Evolutionary conservation across 2,888 invertebrate species (phyloP).

Genomic region (Mimachlamys varia): DNA sequence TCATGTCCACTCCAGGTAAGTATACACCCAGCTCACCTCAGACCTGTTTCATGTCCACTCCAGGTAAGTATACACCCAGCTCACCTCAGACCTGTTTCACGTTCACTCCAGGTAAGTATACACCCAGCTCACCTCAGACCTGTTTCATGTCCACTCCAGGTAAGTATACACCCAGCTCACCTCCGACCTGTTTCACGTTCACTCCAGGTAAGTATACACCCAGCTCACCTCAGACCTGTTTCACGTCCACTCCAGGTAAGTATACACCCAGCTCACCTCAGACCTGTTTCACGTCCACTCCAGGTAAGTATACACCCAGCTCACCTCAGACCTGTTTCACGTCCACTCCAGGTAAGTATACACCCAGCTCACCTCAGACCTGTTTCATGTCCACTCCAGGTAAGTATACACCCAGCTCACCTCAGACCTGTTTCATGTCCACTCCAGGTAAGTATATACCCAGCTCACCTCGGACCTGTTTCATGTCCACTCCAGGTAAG

Average conservation of each 20-base stretch:
- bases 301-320: conserved; percentile 52
- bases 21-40: conserved; percentile 63
- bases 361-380: not conserved
- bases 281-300: not conserved
- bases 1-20: not conserved
- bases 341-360: conserved; percentile 59
- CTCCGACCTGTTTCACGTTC: not conserved
- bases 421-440: too few species aligned
- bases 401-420: too few species aligned
- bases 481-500: conserved; percentile 63
- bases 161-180: not conserved
- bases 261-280: not conserved
- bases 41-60: conserved; percentile 67
- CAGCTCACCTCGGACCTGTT: conserved; percentile 59
- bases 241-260: conserved; percentile 64
- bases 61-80: conserved; percentile 63
- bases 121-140: conserved; percentile 59
- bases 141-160: conserved; percentile 68
- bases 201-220: not conserved
- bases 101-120: not conserved
- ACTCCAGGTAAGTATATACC: too few species aligned
- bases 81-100: not conserved
- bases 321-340: conserved; percentile 68
- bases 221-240: conserved; percentile 66
- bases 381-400: too few species aligned